Percentiles rank a stretch among this genome's conserved stretches.
These are phyloP conservation scores for Perizoma affinitatum DNA, from an alignment of 2,888 invertebrate genomes.

Conservation along the genomic window DNA sequence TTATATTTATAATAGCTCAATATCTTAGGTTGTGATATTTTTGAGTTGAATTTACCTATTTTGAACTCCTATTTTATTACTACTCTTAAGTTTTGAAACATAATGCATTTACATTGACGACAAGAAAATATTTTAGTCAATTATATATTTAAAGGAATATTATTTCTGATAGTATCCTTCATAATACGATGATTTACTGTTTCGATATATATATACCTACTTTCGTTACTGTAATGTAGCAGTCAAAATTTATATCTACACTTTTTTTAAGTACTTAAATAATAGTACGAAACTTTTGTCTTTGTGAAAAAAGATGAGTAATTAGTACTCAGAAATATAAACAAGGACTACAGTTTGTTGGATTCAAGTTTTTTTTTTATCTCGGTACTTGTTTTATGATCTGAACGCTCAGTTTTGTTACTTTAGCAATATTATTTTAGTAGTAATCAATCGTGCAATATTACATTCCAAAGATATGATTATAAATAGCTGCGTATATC, in stretches of 20 bases:
- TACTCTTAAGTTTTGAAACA: neutral
- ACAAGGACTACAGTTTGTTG: too few species aligned
- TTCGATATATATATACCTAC: too few species aligned
- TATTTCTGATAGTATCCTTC: neutral
- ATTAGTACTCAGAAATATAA: too few species aligned
- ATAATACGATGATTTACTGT: neutral
- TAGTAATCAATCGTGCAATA: too few species aligned
- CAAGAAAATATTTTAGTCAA: neutral
- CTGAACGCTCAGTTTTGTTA: too few species aligned
- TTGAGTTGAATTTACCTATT: conserved; percentile 1
- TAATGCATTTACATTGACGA: conserved; percentile 1
- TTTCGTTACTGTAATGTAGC: too few species aligned
- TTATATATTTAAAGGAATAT: neutral
- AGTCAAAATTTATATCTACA: too few species aligned
- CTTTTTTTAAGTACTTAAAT: too few species aligned
- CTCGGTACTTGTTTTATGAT: neutral
- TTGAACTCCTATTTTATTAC: too few species aligned
- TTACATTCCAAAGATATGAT: conserved; percentile 14
- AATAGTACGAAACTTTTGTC: too few species aligned
- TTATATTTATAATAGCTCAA: conserved; percentile 6
- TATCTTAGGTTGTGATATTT: conserved; percentile 16
- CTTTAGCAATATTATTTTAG: neutral
- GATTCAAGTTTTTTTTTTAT: too few species aligned
- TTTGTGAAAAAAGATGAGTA: too few species aligned
- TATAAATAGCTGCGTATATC: neutral